Conservation (phyloP, 1,140 invertebrate species). For the Zaprionus ornatus region DNA sequence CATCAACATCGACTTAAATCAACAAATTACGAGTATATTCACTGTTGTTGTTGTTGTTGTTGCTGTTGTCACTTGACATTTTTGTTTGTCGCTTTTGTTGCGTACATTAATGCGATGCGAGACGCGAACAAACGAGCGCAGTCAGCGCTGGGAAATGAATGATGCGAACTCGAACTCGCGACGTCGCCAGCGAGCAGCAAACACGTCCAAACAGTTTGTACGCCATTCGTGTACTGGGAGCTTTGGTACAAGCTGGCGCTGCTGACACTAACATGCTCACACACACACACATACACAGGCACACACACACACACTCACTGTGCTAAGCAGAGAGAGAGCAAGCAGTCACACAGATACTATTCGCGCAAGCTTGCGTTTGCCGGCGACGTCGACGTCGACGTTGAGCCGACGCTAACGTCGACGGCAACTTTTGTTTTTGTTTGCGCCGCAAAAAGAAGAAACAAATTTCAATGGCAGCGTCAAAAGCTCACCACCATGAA, state of each 20-base stretch:
- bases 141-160: conserved; percentile 38
- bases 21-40: conserved; percentile 57
- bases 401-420: conserved; percentile 8
- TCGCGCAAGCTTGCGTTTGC: conserved; percentile 61
- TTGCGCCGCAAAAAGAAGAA: conserved; percentile 59
- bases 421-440: conserved; percentile 71
- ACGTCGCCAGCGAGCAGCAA: conserved; percentile 62
- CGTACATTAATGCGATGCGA: conserved; percentile 23
- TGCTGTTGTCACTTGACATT: conserved; percentile 32
- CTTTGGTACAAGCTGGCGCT: conserved; percentile 45
- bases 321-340: neutral
- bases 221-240: conserved; percentile 55
- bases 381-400: conserved; percentile 49
- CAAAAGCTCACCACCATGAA: conserved; percentile 62
- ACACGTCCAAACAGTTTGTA: conserved; percentile 74
- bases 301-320: neutral
- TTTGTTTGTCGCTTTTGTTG: conserved; percentile 63
- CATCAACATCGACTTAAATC: conserved; percentile 44
- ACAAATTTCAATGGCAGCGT: conserved; percentile 73
- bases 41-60: conserved; percentile 53
- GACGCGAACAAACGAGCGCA: conserved; percentile 26
- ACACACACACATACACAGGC: neutral
- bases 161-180: conserved; percentile 41
- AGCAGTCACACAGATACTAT: neutral
- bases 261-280: conserved; percentile 35